Percentiles rank a stretch among this genome's conserved stretches.
Conservation (phyloP, 1,140 invertebrate genomes). For the Gerris buenoi region DNA sequence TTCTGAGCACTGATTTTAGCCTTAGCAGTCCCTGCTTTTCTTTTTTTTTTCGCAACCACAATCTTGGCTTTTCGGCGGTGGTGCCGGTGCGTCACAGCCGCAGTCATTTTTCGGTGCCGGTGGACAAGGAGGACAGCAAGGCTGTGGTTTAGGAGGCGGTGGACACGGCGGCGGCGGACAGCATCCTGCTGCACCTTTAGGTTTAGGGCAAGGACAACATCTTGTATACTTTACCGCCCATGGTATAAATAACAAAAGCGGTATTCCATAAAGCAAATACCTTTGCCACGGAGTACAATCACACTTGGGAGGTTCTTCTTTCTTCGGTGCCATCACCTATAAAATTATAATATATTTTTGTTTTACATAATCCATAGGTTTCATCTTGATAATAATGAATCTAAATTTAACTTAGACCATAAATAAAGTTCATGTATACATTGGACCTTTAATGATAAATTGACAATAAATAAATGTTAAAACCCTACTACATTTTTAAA, state of each 20-base stretch:
- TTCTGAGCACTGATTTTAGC: no score
- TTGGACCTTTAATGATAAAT: not conserved
- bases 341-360: not conserved
- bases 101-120: not conserved
- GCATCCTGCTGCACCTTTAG: not conserved
- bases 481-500: no score
- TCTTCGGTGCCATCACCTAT: not conserved
- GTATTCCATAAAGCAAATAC: not conserved
- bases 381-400: not conserved
- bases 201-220: not conserved
- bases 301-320: not conserved
- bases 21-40: no score
- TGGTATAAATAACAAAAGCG: not conserved
- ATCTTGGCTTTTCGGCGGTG: no score
- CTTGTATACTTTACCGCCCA: not conserved
- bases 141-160: not conserved
- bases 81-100: not conserved
- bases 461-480: not conserved
- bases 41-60: no score
- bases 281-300: slow-evolving; percentile 4
- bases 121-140: not conserved
- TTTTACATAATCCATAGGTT: not conserved
- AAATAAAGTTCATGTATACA: not conserved
- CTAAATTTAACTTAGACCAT: not conserved
- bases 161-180: not conserved